Evolutionary conservation across 2,888 invertebrate species (phyloP).

Genomic region (Rhagophthalmus giganteus): DNA sequence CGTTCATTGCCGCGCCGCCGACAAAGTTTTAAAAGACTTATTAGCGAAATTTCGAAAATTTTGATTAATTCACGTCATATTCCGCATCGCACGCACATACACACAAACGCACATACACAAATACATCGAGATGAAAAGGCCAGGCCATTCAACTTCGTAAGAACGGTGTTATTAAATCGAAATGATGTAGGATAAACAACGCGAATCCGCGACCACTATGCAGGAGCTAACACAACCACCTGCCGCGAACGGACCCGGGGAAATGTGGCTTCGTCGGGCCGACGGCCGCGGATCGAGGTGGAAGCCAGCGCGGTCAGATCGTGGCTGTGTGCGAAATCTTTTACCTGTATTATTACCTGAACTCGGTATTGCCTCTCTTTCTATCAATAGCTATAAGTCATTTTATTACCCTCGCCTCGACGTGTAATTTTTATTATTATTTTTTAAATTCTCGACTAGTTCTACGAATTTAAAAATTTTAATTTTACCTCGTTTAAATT

Average conservation of each 20-base stretch:
- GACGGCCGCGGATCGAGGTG: conserved; percentile 36
- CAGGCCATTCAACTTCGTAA: conserved; percentile 42
- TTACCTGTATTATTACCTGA: conserved; percentile 3
- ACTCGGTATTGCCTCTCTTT: too few species aligned
- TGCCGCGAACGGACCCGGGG: conserved; percentile 37
- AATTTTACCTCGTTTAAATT: too few species aligned
- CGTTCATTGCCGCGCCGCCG: conserved; percentile 26
- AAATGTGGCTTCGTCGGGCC: conserved; percentile 37
- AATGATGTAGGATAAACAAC: conserved; percentile 19
- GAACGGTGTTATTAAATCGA: conserved; percentile 39
- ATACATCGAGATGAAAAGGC: too few species aligned
- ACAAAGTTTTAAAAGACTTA: conserved; percentile 10
- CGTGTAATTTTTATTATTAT: too few species aligned
- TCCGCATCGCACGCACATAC: too few species aligned
- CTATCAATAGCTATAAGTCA: too few species aligned
- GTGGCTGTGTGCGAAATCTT: conserved; percentile 30
- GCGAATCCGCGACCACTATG: conserved; percentile 22
- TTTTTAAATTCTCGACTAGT: too few species aligned
- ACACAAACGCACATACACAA: too few species aligned
- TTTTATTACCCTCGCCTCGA: too few species aligned
- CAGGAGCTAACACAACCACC: conserved; percentile 36
- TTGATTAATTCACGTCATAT: too few species aligned
- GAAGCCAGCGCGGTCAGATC: conserved; percentile 38
- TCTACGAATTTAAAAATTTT: too few species aligned
- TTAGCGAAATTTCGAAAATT: too few species aligned